These are phyloP conservation scores for Phylloscopus collybita DNA, from an alignment of 2,797 vertebrate species.

Conservation along the genomic window DNA sequence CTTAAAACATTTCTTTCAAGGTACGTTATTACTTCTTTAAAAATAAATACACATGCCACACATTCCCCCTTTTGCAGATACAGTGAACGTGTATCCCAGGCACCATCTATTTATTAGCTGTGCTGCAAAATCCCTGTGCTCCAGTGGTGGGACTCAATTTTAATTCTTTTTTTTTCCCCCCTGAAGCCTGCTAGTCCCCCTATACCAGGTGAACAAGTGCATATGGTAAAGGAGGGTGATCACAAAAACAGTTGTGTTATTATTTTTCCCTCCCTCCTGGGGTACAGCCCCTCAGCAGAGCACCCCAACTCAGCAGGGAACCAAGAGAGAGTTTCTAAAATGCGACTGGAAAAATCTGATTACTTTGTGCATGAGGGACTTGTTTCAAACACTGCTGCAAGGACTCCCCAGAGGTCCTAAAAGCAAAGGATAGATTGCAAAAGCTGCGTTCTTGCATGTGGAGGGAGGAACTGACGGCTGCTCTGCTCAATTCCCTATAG, in stretches of 20 bases:
- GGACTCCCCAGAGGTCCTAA: not conserved
- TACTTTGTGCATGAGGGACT: not conserved
- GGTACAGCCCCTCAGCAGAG: not conserved
- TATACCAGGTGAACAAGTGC: not conserved
- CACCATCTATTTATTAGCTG: not conserved
- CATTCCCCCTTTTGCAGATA: not conserved
- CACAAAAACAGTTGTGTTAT: not conserved
- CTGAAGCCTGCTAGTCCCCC: not conserved
- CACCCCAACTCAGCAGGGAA: not conserved
- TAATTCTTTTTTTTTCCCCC: not conserved
- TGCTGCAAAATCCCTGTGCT: not conserved
- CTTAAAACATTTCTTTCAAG: conserved; percentile 66
- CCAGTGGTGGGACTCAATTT: not conserved
- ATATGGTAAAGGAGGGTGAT: not conserved
- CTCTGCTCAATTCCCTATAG: not conserved
- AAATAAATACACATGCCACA: conserved; percentile 41
- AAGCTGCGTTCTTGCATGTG: rapidly evolving
- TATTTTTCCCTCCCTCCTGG: not conserved
- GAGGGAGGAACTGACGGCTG: not conserved
- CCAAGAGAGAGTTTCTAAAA: not conserved
- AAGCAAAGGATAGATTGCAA: not conserved
- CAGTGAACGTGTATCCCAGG: not conserved
- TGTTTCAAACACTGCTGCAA: not conserved
- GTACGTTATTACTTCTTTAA: conserved; percentile 62
- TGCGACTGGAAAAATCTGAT: not conserved